These are phyloP conservation scores for Uloborus plumipes DNA, from an alignment of 2,888 invertebrate genomes.

Conservation along the genomic window DNA sequence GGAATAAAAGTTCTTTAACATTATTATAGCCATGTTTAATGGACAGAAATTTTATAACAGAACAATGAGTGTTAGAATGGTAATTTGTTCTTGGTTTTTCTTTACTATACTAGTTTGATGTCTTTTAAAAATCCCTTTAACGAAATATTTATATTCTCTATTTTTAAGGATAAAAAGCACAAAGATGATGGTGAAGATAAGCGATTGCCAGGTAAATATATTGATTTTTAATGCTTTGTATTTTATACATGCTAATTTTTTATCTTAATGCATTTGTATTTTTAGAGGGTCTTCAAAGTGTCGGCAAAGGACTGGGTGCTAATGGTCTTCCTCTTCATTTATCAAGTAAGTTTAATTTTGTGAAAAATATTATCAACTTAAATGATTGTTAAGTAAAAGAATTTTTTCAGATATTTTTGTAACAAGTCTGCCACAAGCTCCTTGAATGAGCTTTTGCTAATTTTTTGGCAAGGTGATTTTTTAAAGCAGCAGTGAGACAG, in stretches of 20 bases:
- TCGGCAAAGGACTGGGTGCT: constrained; percentile 93
- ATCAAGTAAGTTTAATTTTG: constrained; percentile 56
- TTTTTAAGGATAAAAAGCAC: constrained; percentile 67
- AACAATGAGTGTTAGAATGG: constrained; percentile 93
- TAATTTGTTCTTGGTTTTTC: constrained; percentile 34
- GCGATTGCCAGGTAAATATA: constrained; percentile 39
- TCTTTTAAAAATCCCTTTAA: not conserved
- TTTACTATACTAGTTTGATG: not conserved
- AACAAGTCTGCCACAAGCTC: too few species aligned
- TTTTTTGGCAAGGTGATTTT: too few species aligned
- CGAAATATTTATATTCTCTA: not conserved
- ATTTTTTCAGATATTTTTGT: too few species aligned
- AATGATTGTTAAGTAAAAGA: too few species aligned
- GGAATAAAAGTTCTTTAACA: constrained; percentile 11
- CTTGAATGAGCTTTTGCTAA: too few species aligned
- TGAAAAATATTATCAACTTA: too few species aligned
- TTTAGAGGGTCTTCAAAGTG: constrained; percentile 85
- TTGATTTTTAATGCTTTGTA: not conserved
- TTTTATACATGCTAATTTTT: not conserved
- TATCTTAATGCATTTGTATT: constrained; percentile 1
- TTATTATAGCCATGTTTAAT: constrained; percentile 85
- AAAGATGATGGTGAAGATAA: constrained; percentile 74
- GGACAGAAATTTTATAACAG: constrained; percentile 93
- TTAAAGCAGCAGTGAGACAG: too few species aligned
- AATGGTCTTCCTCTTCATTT: constrained; percentile 86